Evolutionary conservation across 2,113 vertebrate species (phyloP).

Genomic region (Dicerorhinus sumatrensis): DNA sequence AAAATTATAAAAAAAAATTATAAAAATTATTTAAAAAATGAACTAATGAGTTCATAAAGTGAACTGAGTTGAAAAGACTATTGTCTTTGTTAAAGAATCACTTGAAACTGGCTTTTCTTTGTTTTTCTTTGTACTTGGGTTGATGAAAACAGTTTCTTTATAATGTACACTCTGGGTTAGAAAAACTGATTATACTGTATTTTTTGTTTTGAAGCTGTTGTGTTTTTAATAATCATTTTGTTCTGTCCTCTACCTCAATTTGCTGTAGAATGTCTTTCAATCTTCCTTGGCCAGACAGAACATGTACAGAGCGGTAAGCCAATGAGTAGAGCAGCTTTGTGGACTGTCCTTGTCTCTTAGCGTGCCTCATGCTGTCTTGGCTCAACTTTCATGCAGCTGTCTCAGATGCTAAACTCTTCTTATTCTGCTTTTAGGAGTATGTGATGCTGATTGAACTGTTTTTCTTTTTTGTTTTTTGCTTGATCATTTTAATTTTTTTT

Average conservation of each 20-base stretch:
- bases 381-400: conserved; percentile 55
- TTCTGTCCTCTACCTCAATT: conserved; percentile 92
- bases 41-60: no score
- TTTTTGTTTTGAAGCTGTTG: conserved; percentile 71
- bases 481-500: conserved; percentile 60
- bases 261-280: conserved; percentile 98
- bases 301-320: conserved; percentile 97
- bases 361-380: conserved; percentile 85
- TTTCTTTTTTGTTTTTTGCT: conserved; percentile 65
- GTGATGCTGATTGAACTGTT: conserved; percentile 58
- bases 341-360: conserved; percentile 80
- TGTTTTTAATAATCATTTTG: conserved; percentile 85
- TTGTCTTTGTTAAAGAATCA: not conserved
- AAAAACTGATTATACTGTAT: conserved; percentile 68
- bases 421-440: conserved; percentile 71
- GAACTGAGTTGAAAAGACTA: not conserved
- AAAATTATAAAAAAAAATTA: no score
- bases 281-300: conserved; percentile 99
- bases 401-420: conserved; percentile 28
- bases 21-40: no score
- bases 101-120: conserved; percentile 31
- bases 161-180: conserved; percentile 17
- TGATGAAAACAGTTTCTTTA: conserved; percentile 68
- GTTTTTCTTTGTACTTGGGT: conserved; percentile 41
- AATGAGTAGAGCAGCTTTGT: conserved; percentile 82